These are phyloP conservation scores for Todus mexicanus DNA, from an alignment of 2,797 vertebrate species.

Conservation along the genomic window DNA sequence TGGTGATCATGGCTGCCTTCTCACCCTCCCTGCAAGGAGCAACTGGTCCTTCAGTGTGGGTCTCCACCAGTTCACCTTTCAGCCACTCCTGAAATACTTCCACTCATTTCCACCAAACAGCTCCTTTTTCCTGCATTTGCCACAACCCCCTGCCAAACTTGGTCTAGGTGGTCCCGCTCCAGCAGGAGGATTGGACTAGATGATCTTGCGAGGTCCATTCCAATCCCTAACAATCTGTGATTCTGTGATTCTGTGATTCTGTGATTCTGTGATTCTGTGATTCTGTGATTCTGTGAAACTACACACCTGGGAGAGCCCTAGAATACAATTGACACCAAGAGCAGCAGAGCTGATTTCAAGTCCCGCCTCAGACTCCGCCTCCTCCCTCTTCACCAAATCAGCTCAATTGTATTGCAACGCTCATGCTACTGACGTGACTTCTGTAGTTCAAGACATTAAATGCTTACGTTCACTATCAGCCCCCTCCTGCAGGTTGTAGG, in stretches of 20 bases:
- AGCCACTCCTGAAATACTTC: neutral
- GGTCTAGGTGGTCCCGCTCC: too few relatives aligned
- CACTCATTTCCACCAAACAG: neutral
- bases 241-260: too few relatives aligned
- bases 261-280: too few relatives aligned
- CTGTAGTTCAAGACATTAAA: neutral
- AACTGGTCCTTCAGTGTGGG: neutral
- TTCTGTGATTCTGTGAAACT: too few relatives aligned
- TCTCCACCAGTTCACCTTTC: neutral
- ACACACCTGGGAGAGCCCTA: neutral
- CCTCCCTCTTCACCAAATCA: neutral
- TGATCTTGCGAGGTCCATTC: too few relatives aligned
- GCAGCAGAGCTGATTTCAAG: accelerated
- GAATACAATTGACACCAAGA: neutral
- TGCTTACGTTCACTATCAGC: neutral
- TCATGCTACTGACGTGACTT: neutral
- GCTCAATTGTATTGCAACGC: neutral
- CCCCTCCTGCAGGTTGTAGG: neutral
- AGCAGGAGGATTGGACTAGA: too few relatives aligned
- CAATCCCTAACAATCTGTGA: too few relatives aligned
- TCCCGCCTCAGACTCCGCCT: neutral
- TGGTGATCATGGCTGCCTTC: neutral
- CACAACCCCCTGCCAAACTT: neutral
- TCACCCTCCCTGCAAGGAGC: neutral
- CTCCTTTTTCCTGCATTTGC: neutral